These are phyloP conservation scores for Rhabditoides inermis DNA, from an alignment of 2,888 invertebrate species.

Conservation along the genomic window DNA sequence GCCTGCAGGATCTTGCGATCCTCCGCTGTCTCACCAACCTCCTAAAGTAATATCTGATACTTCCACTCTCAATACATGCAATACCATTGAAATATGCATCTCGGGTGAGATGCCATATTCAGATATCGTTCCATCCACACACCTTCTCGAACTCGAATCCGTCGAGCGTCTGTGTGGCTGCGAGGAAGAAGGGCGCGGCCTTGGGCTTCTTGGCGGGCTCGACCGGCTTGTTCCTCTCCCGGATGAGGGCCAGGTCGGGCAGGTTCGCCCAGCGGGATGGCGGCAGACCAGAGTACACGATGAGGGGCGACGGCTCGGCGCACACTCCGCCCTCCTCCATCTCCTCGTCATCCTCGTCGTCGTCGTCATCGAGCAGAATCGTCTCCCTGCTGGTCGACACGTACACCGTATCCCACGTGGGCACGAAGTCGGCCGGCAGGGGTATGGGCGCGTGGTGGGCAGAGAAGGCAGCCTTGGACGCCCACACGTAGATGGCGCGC, in stretches of 20 bases:
- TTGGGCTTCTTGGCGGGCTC: slow-evolving; percentile 73
- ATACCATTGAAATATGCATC: background rate
- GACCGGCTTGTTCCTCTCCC: slow-evolving; percentile 78
- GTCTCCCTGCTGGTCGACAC: too few species aligned
- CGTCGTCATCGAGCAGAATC: slow-evolving; percentile 10
- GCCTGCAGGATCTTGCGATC: slow-evolving; percentile 16
- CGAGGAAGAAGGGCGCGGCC: slow-evolving; percentile 86
- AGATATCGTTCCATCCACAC: slow-evolving; percentile 4
- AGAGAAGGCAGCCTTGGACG: slow-evolving; percentile 75
- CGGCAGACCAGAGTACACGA: slow-evolving; percentile 72
- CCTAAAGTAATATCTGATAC: too few species aligned
- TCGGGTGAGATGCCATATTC: background rate
- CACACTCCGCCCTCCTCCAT: slow-evolving; percentile 4
- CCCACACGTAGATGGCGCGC: slow-evolving; percentile 85
- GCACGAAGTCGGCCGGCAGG: slow-evolving; percentile 57
- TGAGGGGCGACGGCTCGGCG: slow-evolving; percentile 52
- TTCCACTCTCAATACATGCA: too few species aligned
- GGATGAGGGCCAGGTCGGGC: slow-evolving; percentile 75
- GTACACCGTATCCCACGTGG: slow-evolving; percentile 36
- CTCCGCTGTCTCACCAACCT: slow-evolving; percentile 9
- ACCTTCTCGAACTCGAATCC: slow-evolving; percentile 64
- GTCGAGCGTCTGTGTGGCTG: slow-evolving; percentile 75
- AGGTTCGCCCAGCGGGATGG: slow-evolving; percentile 82
- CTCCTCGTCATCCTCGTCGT: slow-evolving; percentile 11
- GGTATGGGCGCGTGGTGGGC: slow-evolving; percentile 70